phyloP scores from a whole-genome alignment of 1,140 invertebrate species.

The Bathynomus jamesi region DNA sequence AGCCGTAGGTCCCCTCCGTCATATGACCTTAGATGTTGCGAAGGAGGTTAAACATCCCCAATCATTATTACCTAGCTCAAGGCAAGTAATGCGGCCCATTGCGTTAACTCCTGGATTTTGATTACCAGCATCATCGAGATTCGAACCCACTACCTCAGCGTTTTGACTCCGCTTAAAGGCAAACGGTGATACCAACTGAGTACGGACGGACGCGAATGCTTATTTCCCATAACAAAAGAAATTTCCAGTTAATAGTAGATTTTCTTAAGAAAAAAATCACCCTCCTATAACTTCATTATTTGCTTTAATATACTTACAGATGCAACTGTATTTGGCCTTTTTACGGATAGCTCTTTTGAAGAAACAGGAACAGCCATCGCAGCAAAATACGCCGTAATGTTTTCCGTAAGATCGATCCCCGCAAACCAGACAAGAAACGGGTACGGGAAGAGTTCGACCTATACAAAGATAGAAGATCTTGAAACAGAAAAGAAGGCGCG shows the following conservation, averaged over 20 bases:
- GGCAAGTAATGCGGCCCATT: too few species aligned
- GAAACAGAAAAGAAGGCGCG: too few species aligned
- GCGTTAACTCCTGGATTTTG: too few species aligned
- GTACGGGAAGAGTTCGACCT: constrained; percentile 60
- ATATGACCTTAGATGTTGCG: too few species aligned
- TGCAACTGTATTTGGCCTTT: constrained; percentile 63
- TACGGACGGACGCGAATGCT: constrained; percentile 19
- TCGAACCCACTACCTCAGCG: too few species aligned
- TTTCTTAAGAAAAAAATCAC: constrained; percentile 10
- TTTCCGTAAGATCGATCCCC: constrained; percentile 79
- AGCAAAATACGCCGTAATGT: constrained; percentile 78
- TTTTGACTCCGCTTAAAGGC: background rate
- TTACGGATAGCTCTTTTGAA: constrained; percentile 71
- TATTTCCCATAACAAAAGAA: constrained; percentile 18
- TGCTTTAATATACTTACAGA: constrained; percentile 49
- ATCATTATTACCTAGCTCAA: too few species aligned
- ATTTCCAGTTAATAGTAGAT: background rate
- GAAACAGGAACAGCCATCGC: constrained; percentile 83
- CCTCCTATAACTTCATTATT: background rate
- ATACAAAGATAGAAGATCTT: too few species aligned
- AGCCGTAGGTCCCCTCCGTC: too few species aligned
- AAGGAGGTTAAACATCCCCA: too few species aligned
- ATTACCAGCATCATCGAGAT: too few species aligned
- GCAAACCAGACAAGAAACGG: constrained; percentile 53
- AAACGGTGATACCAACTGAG: background rate